Evolutionary conservation across 1,140 invertebrate species (phyloP).

Genomic region (Antheraea mylitta): DNA sequence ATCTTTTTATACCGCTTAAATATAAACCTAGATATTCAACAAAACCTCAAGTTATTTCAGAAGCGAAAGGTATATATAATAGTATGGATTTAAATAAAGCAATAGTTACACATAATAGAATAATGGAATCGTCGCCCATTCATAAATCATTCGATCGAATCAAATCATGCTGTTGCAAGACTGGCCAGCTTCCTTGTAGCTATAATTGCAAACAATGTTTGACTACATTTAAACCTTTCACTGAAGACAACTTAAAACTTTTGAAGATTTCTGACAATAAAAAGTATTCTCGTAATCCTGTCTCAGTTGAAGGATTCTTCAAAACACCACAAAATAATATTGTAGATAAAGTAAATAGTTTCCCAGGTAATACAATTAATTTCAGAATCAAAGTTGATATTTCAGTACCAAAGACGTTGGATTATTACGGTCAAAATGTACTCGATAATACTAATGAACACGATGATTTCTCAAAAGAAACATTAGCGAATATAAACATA

Average conservation of each 20-base stretch:
- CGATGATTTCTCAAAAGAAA: constrained; percentile 38
- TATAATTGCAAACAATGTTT: constrained; percentile 58
- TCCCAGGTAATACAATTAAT: constrained; percentile 42
- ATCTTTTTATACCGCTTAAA: constrained; percentile 41
- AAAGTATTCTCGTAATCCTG: constrained; percentile 3
- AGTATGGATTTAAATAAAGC: constrained; percentile 25
- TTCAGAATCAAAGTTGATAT: constrained; percentile 59
- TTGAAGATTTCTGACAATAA: constrained; percentile 9
- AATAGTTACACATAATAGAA: constrained; percentile 30
- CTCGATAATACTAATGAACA: constrained; percentile 25
- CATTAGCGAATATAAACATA: constrained; percentile 31
- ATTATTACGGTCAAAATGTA: constrained; percentile 30
- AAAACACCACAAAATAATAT: constrained; percentile 17
- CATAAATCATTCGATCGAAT: constrained; percentile 19
- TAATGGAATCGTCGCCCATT: constrained; percentile 22
- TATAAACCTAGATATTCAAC: constrained; percentile 26
- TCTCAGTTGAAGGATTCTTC: constrained; percentile 16
- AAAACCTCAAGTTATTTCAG: constrained; percentile 17
- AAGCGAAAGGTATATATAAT: constrained; percentile 19
- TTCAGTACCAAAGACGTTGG: constrained; percentile 46
- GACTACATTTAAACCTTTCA: constrained; percentile 10
- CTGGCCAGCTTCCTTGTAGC: constrained; percentile 46
- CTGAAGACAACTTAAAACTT: background rate
- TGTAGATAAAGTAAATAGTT: constrained; percentile 14
- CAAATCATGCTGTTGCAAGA: constrained; percentile 51